Evolutionary conservation across 1,140 invertebrate species (phyloP).

Genomic region (Philopotamus ludificatus): DNA sequence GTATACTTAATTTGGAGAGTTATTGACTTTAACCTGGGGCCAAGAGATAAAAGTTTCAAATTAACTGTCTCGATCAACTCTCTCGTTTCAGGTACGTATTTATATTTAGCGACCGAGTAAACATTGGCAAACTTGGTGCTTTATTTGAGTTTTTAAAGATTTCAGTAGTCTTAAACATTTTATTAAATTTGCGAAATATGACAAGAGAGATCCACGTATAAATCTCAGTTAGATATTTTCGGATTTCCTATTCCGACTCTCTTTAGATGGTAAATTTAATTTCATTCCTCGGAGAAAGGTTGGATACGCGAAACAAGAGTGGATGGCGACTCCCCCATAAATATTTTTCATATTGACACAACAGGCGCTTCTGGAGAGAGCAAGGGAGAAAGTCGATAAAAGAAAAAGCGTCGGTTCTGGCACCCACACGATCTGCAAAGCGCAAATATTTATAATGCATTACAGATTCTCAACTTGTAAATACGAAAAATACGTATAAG

Average conservation of each 20-base stretch:
- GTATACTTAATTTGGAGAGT: too few relatives aligned
- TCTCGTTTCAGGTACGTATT: too few relatives aligned
- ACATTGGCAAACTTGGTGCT: background rate
- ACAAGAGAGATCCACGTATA: background rate
- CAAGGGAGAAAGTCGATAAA: background rate
- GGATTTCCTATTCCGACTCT: background rate
- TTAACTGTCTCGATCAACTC: too few relatives aligned
- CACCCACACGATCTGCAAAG: background rate
- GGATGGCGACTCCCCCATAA: constrained; percentile 18
- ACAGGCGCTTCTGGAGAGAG: background rate
- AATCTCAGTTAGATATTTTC: background rate
- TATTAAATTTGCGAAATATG: background rate
- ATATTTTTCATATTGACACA: constrained; percentile 41
- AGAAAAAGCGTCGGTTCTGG: constrained; percentile 12
- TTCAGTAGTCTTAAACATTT: background rate
- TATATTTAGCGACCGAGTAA: background rate
- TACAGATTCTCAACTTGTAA: constrained; percentile 3
- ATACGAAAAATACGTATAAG: too few relatives aligned
- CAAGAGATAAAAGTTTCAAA: too few relatives aligned
- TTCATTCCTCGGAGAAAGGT: constrained; percentile 13
- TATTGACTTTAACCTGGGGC: too few relatives aligned
- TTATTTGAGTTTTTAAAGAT: background rate
- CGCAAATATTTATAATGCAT: constrained; percentile 24
- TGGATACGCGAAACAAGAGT: constrained; percentile 15
- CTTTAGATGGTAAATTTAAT: constrained; percentile 32